Conservation (phyloP, 2,888 invertebrate species). For the Biston stratarius region DNA sequence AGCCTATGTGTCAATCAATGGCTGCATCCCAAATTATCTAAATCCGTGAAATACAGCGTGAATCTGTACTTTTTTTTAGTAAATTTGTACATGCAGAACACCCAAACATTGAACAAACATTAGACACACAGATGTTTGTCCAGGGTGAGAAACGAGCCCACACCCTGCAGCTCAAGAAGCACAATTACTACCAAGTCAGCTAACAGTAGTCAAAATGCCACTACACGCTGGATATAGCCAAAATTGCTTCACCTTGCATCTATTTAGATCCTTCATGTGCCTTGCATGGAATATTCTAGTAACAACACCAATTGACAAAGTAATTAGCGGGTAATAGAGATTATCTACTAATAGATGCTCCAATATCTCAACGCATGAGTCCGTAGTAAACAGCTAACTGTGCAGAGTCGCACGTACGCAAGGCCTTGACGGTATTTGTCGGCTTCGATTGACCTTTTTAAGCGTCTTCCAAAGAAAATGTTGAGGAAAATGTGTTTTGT, state of each 20-base stretch:
- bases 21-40: no score
- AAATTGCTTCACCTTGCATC: background rate
- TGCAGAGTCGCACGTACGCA: conserved; percentile 70
- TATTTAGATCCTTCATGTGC: background rate
- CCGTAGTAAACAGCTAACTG: conserved; percentile 42
- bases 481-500: conserved; percentile 24
- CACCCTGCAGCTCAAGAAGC: no score
- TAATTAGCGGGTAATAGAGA: conserved; percentile 14
- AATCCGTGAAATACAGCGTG: no score
- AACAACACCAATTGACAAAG: conserved; percentile 20
- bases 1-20: no score
- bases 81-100: no score
- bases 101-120: no score
- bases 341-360: conserved; percentile 33
- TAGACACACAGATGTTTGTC: no score
- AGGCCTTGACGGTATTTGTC: conserved; percentile 54
- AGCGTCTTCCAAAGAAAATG: conserved; percentile 29
- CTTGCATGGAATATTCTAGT: conserved; percentile 11
- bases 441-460: conserved; percentile 35
- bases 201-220: no score
- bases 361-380: conserved; percentile 30
- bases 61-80: no score
- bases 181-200: no score
- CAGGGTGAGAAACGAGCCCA: no score
- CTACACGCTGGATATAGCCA: no score